phyloP scores from a whole-genome alignment of 2,797 vertebrate species.

The Myotis daubentonii region DNA sequence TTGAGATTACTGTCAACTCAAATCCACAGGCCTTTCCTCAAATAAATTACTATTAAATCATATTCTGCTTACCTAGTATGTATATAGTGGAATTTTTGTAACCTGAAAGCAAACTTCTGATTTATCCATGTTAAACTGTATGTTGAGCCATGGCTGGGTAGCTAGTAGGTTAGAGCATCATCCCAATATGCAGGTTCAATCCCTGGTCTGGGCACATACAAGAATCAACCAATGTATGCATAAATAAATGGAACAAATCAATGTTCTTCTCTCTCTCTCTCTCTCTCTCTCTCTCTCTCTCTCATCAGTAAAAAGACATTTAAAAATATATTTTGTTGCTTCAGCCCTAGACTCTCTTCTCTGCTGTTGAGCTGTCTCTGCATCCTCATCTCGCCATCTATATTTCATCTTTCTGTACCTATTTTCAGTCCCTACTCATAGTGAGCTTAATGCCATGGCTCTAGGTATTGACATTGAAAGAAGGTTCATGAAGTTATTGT shows the following conservation, averaged over 20 bases:
- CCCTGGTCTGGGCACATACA: not conserved
- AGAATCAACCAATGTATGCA: not conserved
- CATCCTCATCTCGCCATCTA: not conserved
- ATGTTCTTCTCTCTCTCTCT: not conserved
- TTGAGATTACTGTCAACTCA: slow-evolving; percentile 31
- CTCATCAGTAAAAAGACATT: not conserved
- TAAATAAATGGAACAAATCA: not conserved
- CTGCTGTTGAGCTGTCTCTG: not conserved
- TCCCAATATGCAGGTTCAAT: not conserved
- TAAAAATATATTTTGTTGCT: not conserved
- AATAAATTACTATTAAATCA: not conserved
- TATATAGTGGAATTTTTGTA: slow-evolving; percentile 6
- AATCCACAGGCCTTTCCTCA: slow-evolving; percentile 1
- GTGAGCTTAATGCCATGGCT: not conserved
- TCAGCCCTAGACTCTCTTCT: not conserved
- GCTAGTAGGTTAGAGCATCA: not conserved
- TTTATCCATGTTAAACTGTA: not conserved
- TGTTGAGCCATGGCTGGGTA: not conserved
- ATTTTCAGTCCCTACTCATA: not conserved
- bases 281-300: no score
- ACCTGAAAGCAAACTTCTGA: slow-evolving; percentile 21
- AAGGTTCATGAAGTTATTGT: not conserved
- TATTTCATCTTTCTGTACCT: not conserved
- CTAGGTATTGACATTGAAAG: not conserved
- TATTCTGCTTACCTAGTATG: not conserved